A percentile compares a stretch with the other conserved stretches of the same genome.
phyloP scores from a whole-genome alignment of 2,888 invertebrate species.

The Dromius quadrimaculatus region DNA sequence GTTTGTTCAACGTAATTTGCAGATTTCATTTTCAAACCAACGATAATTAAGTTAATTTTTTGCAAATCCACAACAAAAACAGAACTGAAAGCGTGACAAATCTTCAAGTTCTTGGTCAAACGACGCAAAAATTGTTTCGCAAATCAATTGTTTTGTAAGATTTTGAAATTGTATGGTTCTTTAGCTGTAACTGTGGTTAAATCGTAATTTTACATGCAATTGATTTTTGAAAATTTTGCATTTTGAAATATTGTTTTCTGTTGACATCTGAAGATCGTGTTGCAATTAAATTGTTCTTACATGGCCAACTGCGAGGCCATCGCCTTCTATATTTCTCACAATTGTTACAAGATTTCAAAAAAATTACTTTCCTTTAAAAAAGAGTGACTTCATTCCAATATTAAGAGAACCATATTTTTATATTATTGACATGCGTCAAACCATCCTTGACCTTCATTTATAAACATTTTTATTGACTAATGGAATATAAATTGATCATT shows the following conservation, averaged over 20 bases:
- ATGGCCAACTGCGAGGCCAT: conserved; percentile 46
- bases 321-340: conserved; percentile 38
- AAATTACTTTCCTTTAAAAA: conserved; percentile 24
- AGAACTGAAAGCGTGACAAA: conserved; percentile 22
- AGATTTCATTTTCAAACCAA: conserved; percentile 19
- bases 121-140: conserved; percentile 22
- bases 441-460: conserved; percentile 42
- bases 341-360: conserved; percentile 28
- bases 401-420: conserved; percentile 39
- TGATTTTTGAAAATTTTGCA: not conserved
- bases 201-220: conserved; percentile 8
- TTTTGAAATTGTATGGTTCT: not conserved
- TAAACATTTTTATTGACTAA: conserved; percentile 40
- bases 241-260: conserved; percentile 9
- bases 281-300: conserved; percentile 42
- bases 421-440: conserved; percentile 37
- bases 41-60: conserved; percentile 23
- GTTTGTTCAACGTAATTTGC: too few species aligned
- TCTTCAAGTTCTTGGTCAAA: conserved; percentile 35
- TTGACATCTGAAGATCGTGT: conserved; percentile 47
- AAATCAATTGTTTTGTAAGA: conserved; percentile 32
- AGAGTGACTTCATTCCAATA: conserved; percentile 26
- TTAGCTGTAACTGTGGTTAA: conserved; percentile 6
- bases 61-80: conserved; percentile 3
- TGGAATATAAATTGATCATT: conserved; percentile 46